These are phyloP conservation scores for Scrobipalpa atriplicella DNA, from an alignment of 2,888 invertebrate species.

Conservation along the genomic window DNA sequence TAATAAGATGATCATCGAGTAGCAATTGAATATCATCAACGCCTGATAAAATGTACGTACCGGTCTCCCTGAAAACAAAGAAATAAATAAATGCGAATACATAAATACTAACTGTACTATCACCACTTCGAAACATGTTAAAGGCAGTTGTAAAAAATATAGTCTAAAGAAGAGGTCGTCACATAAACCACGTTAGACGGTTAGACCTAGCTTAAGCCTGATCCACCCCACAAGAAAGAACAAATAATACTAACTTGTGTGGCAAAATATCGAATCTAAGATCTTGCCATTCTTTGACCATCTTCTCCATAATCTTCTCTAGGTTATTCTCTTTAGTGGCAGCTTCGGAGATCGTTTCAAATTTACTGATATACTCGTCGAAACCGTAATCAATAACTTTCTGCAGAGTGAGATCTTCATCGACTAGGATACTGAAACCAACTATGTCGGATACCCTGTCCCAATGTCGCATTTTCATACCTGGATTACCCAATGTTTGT, in stretches of 20 bases:
- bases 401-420: slow-evolving; percentile 89
- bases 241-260: slow-evolving; percentile 82
- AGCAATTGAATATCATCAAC: slow-evolving; percentile 97
- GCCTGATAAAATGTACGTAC: slow-evolving; percentile 94
- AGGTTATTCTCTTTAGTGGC: slow-evolving; percentile 98
- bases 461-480: slow-evolving; percentile 96
- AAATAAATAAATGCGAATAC: background rate
- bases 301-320: slow-evolving; percentile 93
- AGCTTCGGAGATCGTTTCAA: slow-evolving; percentile 95
- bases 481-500: slow-evolving; percentile 96
- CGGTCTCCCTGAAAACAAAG: slow-evolving; percentile 86
- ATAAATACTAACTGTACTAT: background rate
- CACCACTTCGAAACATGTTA: background rate
- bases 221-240: too few relatives aligned
- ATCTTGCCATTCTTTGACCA: slow-evolving; percentile 96
- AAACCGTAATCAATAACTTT: slow-evolving; percentile 95
- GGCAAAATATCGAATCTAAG: slow-evolving; percentile 87
- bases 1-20: slow-evolving; percentile 97
- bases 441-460: slow-evolving; percentile 97
- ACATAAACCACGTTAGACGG: background rate
- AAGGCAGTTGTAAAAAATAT: background rate
- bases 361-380: slow-evolving; percentile 93
- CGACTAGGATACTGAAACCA: slow-evolving; percentile 95
- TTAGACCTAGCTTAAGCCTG: background rate
- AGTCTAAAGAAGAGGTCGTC: background rate